These are phyloP conservation scores for Psophia crepitans DNA, from an alignment of 2,113 vertebrate species.

Conservation along the genomic window DNA sequence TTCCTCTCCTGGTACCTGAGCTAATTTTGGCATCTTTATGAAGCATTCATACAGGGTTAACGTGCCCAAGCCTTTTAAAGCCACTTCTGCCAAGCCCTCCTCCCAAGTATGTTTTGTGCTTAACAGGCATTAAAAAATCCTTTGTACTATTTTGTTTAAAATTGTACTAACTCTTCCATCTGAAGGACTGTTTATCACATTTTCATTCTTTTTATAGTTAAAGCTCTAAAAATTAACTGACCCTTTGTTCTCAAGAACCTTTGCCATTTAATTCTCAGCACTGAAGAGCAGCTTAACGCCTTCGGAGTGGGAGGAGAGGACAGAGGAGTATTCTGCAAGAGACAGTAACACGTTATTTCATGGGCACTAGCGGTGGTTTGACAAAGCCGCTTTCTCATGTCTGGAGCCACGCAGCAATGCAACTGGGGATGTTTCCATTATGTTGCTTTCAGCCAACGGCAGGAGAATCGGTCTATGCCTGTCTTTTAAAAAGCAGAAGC, in stretches of 20 bases:
- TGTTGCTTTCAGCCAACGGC: not conserved
- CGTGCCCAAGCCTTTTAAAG: not conserved
- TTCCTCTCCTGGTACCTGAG: not conserved
- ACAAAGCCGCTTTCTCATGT: not conserved
- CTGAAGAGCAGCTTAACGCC: not conserved
- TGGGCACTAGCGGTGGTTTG: not conserved
- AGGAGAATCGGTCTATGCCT: not conserved
- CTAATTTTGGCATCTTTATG: not conserved
- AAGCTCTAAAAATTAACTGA: not conserved
- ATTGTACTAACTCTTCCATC: not conserved
- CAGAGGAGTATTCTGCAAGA: not conserved
- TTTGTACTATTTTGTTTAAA: not conserved
- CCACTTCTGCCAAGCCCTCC: not conserved
- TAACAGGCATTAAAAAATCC: not conserved
- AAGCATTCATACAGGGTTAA: not conserved
- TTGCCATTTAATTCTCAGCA: not conserved
- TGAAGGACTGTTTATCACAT: not conserved
- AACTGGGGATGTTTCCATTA: accelerated
- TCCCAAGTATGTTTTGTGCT: not conserved
- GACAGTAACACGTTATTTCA: not conserved
- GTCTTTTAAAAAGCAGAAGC: not conserved
- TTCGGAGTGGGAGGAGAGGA: not conserved
- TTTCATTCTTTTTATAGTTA: not conserved
- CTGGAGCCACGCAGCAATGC: not conserved
- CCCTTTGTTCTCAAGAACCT: not conserved